Evolutionary conservation across 2,888 invertebrate species (phyloP).

Genomic region (Mamestra brassicae): DNA sequence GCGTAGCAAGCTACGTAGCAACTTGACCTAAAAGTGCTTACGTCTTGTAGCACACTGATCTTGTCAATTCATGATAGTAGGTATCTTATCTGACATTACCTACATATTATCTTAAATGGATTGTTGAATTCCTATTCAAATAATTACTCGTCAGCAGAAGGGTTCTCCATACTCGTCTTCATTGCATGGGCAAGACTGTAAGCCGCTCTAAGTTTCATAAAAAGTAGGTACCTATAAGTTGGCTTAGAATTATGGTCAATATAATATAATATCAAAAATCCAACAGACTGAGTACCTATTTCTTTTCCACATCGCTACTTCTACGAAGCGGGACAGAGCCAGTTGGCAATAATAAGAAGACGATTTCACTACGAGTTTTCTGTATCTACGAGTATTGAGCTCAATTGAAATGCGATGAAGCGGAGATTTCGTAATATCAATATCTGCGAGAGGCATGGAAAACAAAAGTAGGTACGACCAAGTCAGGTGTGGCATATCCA

Average conservation of each 20-base stretch:
- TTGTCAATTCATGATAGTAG: no score
- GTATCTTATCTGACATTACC: no score
- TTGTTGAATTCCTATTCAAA: no score
- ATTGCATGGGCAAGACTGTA: no score
- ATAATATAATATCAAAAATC: constrained; percentile 2
- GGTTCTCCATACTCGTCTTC: no score
- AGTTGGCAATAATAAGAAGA: constrained; percentile 66
- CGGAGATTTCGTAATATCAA: constrained; percentile 84
- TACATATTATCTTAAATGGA: no score
- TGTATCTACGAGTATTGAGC: constrained; percentile 73
- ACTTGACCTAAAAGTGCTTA: no score
- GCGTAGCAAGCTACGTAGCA: no score
- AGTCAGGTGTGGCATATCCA: constrained; percentile 85
- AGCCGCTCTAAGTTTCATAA: neutral
- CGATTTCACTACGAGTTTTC: constrained; percentile 74
- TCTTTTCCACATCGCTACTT: constrained; percentile 50
- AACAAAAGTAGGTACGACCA: constrained; percentile 77
- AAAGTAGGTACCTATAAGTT: neutral
- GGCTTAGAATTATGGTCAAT: neutral
- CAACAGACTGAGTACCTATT: constrained; percentile 36
- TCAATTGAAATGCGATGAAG: constrained; percentile 80
- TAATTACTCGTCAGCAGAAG: no score
- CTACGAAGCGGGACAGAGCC: constrained; percentile 46
- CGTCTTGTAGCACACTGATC: no score
- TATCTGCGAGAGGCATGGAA: constrained; percentile 81